These are phyloP conservation scores for Pyralis farinalis DNA, from an alignment of 2,888 invertebrate genomes.

Conservation along the genomic window DNA sequence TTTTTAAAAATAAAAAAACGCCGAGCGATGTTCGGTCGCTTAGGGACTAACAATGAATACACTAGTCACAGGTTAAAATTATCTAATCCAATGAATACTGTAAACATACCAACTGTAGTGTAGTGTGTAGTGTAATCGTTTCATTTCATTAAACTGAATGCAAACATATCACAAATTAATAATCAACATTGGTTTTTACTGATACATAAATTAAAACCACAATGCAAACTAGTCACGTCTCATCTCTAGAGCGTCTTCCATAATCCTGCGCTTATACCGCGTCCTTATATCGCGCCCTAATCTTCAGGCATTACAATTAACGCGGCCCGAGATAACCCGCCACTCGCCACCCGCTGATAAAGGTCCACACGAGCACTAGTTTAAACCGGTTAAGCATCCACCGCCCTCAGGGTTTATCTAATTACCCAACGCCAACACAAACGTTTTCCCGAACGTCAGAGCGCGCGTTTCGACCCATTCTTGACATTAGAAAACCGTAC, in stretches of 20 bases:
- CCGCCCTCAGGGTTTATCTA: slow-evolving; percentile 76
- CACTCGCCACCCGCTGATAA: slow-evolving; percentile 77
- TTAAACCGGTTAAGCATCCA: slow-evolving; percentile 76
- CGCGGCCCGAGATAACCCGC: slow-evolving; percentile 75
- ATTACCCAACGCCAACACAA: slow-evolving; percentile 69
- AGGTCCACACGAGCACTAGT: slow-evolving; percentile 67
- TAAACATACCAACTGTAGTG: too few relatives aligned
- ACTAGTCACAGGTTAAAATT: too few relatives aligned
- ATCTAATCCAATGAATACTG: too few relatives aligned
- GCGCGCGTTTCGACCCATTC: slow-evolving; percentile 35
- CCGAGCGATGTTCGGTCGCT: too few relatives aligned
- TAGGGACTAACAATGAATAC: too few relatives aligned
- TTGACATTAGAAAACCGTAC: slow-evolving; percentile 37
- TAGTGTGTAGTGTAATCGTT: too few relatives aligned
- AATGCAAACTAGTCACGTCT: slow-evolving; percentile 34
- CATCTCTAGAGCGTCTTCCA: slow-evolving; percentile 31
- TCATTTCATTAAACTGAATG: too few relatives aligned
- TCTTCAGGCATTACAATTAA: slow-evolving; percentile 79
- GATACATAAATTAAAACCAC: neutral
- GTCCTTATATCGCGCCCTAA: slow-evolving; percentile 68
- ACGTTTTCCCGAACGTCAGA: slow-evolving; percentile 27
- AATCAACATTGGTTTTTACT: neutral
- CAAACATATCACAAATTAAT: neutral
- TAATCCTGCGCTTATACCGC: slow-evolving; percentile 39
- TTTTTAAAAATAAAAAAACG: too few relatives aligned